A percentile compares a stretch with the other conserved stretches of the same genome.
phyloP scores from a whole-genome alignment of 2,888 invertebrate genomes.

The Desoria tigrina region DNA sequence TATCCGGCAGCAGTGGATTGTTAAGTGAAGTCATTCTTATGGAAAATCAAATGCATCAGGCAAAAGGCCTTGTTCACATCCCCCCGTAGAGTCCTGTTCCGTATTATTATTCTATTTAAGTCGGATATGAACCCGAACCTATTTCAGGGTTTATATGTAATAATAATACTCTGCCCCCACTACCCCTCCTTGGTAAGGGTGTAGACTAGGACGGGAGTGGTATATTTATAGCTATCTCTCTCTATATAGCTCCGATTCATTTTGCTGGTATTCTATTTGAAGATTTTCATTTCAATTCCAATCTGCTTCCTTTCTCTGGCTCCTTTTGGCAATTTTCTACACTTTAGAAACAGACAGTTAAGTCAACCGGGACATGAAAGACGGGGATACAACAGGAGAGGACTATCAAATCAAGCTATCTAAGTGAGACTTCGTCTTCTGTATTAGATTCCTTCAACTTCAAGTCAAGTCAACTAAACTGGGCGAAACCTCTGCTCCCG shows the following conservation, averaged over 20 bases:
- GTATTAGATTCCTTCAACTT: slow-evolving; percentile 15
- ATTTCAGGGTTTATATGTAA: not conserved
- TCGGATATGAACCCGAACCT: no score
- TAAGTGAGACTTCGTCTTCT: slow-evolving; percentile 24
- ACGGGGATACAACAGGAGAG: slow-evolving; percentile 20
- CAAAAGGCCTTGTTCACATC: not conserved
- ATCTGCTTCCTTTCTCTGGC: slow-evolving; percentile 17
- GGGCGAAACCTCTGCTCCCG: slow-evolving; percentile 6
- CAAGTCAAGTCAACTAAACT: slow-evolving; percentile 17
- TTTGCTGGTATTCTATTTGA: slow-evolving; percentile 2
- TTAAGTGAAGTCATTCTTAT: slow-evolving; percentile 23
- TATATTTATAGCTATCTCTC: no score
- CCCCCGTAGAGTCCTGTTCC: not conserved
- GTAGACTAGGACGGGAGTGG: not conserved
- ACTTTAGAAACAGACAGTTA: slow-evolving; percentile 19
- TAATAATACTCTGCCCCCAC: no score
- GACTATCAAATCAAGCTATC: slow-evolving; percentile 21
- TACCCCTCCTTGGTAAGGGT: not conserved
- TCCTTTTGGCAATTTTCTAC: slow-evolving; percentile 25
- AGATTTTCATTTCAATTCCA: slow-evolving; percentile 27
- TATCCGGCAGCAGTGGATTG: slow-evolving; percentile 15
- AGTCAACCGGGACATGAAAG: slow-evolving; percentile 23
- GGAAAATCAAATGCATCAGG: slow-evolving; percentile 24
- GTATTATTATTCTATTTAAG: not conserved
- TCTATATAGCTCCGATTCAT: no score